phyloP scores from a whole-genome alignment of 1,140 invertebrate genomes.

The Ostrea edulis region DNA sequence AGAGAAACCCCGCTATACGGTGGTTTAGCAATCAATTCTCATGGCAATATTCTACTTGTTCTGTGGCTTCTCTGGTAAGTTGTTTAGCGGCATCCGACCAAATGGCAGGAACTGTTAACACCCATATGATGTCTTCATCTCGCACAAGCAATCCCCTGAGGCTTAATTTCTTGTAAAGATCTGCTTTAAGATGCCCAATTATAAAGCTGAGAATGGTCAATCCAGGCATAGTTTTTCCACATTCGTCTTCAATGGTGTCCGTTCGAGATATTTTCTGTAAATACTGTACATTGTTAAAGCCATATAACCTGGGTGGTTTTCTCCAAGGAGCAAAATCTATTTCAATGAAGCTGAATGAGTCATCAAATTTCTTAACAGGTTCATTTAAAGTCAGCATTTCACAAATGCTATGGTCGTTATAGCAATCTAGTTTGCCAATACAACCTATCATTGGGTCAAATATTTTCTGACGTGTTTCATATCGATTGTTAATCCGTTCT shows the following conservation, averaged over 20 bases:
- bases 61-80: slow-evolving; percentile 42
- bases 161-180: neutral
- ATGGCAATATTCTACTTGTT: neutral
- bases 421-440: neutral
- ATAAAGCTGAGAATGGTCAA: neutral
- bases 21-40: too few species aligned
- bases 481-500: too few species aligned
- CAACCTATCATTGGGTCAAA: too few species aligned
- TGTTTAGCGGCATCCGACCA: slow-evolving; percentile 45
- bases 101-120: slow-evolving; percentile 47
- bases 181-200: neutral
- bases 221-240: neutral
- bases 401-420: neutral
- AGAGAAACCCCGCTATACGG: too few species aligned
- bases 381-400: neutral
- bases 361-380: neutral
- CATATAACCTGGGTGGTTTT: neutral
- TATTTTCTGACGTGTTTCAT: too few species aligned
- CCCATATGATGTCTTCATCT: slow-evolving; percentile 37
- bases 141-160: neutral
- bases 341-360: neutral
- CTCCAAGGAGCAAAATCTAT: neutral
- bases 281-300: neutral
- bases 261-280: slow-evolving; percentile 3
- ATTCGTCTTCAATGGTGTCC: neutral